Percentiles rank a stretch among this genome's conserved stretches.
Evolutionary conservation across 1,140 invertebrate genomes (phyloP).

Genomic region (Conus ventricosus): DNA sequence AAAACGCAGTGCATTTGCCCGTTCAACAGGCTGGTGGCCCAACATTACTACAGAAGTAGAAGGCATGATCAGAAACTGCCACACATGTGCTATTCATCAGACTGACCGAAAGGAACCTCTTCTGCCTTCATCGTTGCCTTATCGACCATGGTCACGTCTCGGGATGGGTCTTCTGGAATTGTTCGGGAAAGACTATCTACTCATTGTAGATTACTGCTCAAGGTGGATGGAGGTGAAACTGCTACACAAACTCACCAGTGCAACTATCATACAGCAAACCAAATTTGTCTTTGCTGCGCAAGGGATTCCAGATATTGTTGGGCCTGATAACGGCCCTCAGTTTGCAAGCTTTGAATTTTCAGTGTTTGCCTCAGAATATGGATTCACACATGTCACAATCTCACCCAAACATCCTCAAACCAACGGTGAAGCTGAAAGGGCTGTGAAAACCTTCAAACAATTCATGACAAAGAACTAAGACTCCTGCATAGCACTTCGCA

Average conservation of each 20-base stretch:
- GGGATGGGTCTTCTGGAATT: slow-evolving; percentile 31
- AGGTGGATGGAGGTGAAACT: slow-evolving; percentile 40
- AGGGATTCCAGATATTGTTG: slow-evolving; percentile 48
- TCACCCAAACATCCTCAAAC: slow-evolving; percentile 48
- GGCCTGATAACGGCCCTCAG: no score
- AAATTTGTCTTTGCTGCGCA: slow-evolving; percentile 51
- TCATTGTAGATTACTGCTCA: slow-evolving; percentile 49
- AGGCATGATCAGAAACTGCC: slow-evolving; percentile 26
- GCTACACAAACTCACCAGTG: not conserved
- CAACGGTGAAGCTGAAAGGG: slow-evolving; percentile 52
- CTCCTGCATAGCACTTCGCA: slow-evolving; percentile 41
- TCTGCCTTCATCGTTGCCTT: slow-evolving; percentile 38
- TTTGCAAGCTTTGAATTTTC: slow-evolving; percentile 54
- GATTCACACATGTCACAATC: slow-evolving; percentile 50
- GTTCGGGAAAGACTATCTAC: slow-evolving; percentile 38
- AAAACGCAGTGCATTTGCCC: slow-evolving; percentile 24
- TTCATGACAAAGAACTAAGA: slow-evolving; percentile 41
- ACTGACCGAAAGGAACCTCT: slow-evolving; percentile 41
- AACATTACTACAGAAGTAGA: slow-evolving; percentile 26
- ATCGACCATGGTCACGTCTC: slow-evolving; percentile 41
- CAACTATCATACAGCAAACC: slow-evolving; percentile 10
- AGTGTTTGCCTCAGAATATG: slow-evolving; percentile 57
- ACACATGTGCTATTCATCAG: slow-evolving; percentile 38
- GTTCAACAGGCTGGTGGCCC: slow-evolving; percentile 32
- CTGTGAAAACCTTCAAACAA: slow-evolving; percentile 51